phyloP scores from a whole-genome alignment of 2,888 invertebrate species.

The Pachydiplax longipennis region DNA sequence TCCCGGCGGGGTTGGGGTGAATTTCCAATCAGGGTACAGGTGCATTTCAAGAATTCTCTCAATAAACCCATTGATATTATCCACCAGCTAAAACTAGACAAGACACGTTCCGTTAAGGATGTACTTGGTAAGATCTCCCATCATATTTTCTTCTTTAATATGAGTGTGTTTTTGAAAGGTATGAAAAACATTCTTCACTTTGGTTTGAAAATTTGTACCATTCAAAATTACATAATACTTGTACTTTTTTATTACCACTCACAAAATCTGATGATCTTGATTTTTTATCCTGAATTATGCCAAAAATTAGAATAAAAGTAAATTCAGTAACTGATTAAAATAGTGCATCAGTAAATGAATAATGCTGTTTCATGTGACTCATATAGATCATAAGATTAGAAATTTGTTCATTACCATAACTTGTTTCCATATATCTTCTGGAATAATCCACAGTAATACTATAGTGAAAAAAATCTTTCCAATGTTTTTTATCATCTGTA shows the following conservation, averaged over 20 bases:
- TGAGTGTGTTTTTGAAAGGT: background rate
- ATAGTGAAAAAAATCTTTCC: no score
- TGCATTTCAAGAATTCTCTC: conserved; percentile 75
- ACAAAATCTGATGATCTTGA: no score
- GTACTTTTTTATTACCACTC: background rate
- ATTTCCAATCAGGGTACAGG: conserved; percentile 81
- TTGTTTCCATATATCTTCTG: no score
- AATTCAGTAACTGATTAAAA: no score
- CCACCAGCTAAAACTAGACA: conserved; percentile 82
- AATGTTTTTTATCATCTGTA: no score
- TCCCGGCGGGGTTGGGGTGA: conserved; percentile 92
- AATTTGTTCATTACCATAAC: no score
- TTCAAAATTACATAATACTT: background rate
- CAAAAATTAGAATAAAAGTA: no score
- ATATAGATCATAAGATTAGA: no score
- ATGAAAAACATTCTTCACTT: background rate
- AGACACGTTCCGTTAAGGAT: conserved; percentile 82
- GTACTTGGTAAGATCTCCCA: conserved; percentile 68
- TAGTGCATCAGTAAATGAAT: no score
- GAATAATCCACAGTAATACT: no score
- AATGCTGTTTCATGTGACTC: no score
- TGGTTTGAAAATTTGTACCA: background rate
- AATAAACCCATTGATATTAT: conserved; percentile 82
- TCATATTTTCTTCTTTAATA: background rate
- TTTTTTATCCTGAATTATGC: no score